These are phyloP conservation scores for Drosophila eugracilis DNA, from an alignment of 1,140 invertebrate genomes.

Conservation along the genomic window DNA sequence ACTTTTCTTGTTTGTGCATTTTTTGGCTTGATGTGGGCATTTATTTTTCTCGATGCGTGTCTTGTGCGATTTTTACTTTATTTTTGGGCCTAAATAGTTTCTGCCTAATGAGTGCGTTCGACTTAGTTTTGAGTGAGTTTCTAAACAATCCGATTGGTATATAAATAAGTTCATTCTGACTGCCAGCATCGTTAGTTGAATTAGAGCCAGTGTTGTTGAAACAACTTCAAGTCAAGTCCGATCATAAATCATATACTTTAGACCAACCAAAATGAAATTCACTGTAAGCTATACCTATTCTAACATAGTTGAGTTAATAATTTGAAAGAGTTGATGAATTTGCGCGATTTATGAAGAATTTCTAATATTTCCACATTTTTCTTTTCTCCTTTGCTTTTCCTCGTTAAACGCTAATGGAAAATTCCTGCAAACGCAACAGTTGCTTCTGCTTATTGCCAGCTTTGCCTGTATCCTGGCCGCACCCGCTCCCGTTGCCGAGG, in stretches of 20 bases:
- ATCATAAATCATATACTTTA: slow-evolving; percentile 21
- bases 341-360: neutral
- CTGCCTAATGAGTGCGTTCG: slow-evolving; percentile 76
- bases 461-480: slow-evolving; percentile 64
- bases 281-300: slow-evolving; percentile 57
- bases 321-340: neutral
- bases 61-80: slow-evolving; percentile 35
- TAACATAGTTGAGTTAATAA: neutral
- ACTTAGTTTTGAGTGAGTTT: slow-evolving; percentile 73
- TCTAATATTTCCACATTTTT: slow-evolving; percentile 14
- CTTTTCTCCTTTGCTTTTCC: slow-evolving; percentile 10
- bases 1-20: slow-evolving; percentile 51
- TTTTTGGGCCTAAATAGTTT: slow-evolving; percentile 65
- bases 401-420: slow-evolving; percentile 39
- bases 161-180: slow-evolving; percentile 68
- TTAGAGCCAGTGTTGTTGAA: slow-evolving; percentile 10
- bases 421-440: slow-evolving; percentile 45
- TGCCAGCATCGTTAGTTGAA: slow-evolving; percentile 60
- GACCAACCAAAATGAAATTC: slow-evolving; percentile 63
- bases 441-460: slow-evolving; percentile 65
- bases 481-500: slow-evolving; percentile 61
- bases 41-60: slow-evolving; percentile 44
- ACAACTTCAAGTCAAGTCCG: slow-evolving; percentile 22
- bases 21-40: slow-evolving; percentile 71
- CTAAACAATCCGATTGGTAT: slow-evolving; percentile 57